Conservation (phyloP, 1,140 invertebrate genomes). For the Hyles vespertilio region DNA sequence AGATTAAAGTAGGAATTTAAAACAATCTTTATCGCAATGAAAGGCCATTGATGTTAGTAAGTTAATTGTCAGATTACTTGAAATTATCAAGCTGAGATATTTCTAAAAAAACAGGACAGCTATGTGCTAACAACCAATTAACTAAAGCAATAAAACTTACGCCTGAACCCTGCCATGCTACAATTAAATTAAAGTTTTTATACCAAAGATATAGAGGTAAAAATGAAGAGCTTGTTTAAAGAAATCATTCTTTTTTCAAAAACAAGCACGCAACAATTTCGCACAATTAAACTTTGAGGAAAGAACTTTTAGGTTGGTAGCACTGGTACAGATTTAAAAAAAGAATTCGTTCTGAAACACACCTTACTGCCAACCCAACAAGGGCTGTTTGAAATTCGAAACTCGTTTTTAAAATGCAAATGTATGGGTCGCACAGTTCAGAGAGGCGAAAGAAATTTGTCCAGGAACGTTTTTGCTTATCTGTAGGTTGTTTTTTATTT, state of each 20-base stretch:
- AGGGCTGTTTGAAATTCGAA: no score
- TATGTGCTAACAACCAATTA: no score
- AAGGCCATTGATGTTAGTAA: no score
- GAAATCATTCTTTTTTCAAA: slow-evolving; percentile 9
- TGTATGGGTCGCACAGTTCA: slow-evolving; percentile 15
- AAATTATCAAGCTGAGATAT: no score
- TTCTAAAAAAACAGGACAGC: no score
- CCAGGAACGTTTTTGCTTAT: slow-evolving; percentile 42
- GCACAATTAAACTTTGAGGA: slow-evolving; percentile 59
- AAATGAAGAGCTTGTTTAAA: neutral
- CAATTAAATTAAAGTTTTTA: neutral
- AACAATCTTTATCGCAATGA: no score
- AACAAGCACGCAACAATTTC: slow-evolving; percentile 61
- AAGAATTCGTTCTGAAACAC: no score
- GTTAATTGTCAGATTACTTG: no score
- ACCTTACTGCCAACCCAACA: no score
- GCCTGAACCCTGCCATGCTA: neutral
- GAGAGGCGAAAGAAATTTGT: slow-evolving; percentile 67
- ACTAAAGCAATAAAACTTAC: no score
- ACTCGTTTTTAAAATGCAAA: neutral
- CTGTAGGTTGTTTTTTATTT: slow-evolving; percentile 33
- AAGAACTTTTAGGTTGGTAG: slow-evolving; percentile 31
- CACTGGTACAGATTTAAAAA: no score
- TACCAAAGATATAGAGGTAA: neutral
- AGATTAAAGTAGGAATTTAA: no score